Evolutionary conservation across 2,888 invertebrate species (phyloP).

Genomic region (Torymus texanus): DNA sequence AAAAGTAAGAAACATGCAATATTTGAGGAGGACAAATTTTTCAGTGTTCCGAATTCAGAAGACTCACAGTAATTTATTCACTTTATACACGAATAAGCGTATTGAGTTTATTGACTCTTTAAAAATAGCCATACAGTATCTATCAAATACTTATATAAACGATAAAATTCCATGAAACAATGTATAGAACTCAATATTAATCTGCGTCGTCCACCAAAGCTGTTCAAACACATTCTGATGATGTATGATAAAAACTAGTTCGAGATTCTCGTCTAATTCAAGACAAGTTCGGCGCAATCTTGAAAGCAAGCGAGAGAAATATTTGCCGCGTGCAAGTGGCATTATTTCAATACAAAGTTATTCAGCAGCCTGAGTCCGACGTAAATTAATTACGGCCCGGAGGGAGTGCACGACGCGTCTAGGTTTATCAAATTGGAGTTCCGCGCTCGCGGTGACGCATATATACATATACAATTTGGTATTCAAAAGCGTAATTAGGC

Average conservation of each 20-base stretch:
- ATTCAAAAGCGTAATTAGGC: constrained; percentile 2
- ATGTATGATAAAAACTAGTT: too few species aligned
- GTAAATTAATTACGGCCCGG: not conserved
- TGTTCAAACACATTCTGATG: too few species aligned
- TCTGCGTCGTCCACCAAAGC: too few species aligned
- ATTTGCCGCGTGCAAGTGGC: not conserved
- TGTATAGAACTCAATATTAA: too few species aligned
- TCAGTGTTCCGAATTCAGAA: constrained; percentile 34
- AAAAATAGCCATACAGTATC: too few species aligned
- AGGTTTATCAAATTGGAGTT: constrained; percentile 5
- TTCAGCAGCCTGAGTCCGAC: not conserved
- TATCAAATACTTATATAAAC: too few species aligned
- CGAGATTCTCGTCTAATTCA: too few species aligned
- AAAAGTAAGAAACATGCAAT: not conserved
- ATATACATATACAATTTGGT: not conserved
- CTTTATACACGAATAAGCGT: too few species aligned
- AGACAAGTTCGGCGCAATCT: too few species aligned
- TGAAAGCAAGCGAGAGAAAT: too few species aligned
- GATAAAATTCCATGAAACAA: too few species aligned
- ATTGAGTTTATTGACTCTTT: too few species aligned
- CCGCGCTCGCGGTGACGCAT: not conserved
- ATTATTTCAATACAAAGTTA: constrained; percentile 21
- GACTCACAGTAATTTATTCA: constrained; percentile 20
- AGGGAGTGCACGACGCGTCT: not conserved
- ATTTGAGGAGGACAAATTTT: constrained; percentile 26